Evolutionary conservation across 2,113 vertebrate genomes (phyloP), one percentile per base, ranked within the genome.

Genomic region (Rostratula benghalensis): DNA sequence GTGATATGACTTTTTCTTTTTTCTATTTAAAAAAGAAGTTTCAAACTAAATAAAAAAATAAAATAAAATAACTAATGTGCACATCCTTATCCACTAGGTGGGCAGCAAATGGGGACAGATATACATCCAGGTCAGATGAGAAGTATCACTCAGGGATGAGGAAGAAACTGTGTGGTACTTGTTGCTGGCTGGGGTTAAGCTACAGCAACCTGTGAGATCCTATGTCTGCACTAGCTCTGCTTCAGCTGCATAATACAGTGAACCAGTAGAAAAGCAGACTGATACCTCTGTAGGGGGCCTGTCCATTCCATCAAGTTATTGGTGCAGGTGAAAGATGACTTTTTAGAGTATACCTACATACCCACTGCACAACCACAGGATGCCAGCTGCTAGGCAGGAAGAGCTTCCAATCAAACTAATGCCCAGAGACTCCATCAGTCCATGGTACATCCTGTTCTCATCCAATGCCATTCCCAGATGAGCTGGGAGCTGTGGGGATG

Each of bases 241-340:
- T 76, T 71, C 27, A n/a, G 24, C 21, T 76, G 15, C 1, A 0
- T 35, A 13, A 31, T 35, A 41, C 1, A 1, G 18, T 4, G 18
- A 24, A 60, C 9, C 10, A 28, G 17, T 7, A 79, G 24, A 51
- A 79, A 75, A 75, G 13, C n/a, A 50, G 20, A 5, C 7, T 65
- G 23, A 18, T 7, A 8, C 1, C 7, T 53, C 31, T 60, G 9
- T 6, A 2, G 35, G 7, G 4, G 16, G 4, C 11, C 37, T 69
- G 17, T 69, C 7, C 23, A 31, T 11, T 37, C 11, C 43, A 79
- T 37, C 45, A 59, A 23, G 10, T 48, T 79, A 27, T 43, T 3
- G 0, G 2, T 46, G 17, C 0, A 2, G 6, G 13, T 30, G 19
- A 31, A 73, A 46, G 16, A 18, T 21, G 7, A 21, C 18, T 54